Evolutionary conservation across 2,888 invertebrate species (phyloP), one percentile per base, ranked within the genome.

Genomic region (Hetaerina titia): DNA sequence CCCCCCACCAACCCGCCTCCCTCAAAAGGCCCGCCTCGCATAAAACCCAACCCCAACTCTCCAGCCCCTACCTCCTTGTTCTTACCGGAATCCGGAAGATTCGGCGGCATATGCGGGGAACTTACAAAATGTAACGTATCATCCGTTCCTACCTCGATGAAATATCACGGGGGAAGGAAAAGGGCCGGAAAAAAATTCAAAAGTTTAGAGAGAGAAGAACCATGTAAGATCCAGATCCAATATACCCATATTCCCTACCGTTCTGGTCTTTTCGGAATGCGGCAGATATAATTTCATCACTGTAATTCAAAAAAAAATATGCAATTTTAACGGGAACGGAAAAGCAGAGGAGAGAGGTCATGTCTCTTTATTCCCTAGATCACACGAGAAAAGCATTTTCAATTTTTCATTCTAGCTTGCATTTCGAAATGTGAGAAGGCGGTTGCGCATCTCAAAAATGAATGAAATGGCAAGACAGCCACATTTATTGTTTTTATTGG

Each of bases 61-160:
- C 45, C 45, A 2, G 6, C n/a, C 69, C 7, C 63, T 5, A 17
- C 63, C 11, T 11, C 63, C 63, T 63, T 17, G 63, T 11, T 63
- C 63, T 45, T 2, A 9, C 9, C 69, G 69, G 69, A 69, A 69
- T n/a, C 69, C n/a, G 69, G 69, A 56, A 60, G 9, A n/a, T n/a
- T 22, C 9, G 58, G 90, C 64, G 15, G 31, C 92, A 92, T 56
- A 22, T 92, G 69, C 56, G 22, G 22, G 45, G 56, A 92, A 92
- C 69, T 74, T 92, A 92, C 69, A n/a, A 92, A 56, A 69, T 15
- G 63, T 64, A 56, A 64, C 63, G 31, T 31, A 81, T 13, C 81
- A 31, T 31, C 81, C 81, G 81, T 7, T 9, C 81, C 31, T 22
- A 6, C n/a, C 31, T n/a, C 8, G 81, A 15, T 15, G 74, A 74